These are phyloP conservation scores for Hippocampus barbouri DNA, from an alignment of 2,113 vertebrate species.

Conservation along the genomic window DNA sequence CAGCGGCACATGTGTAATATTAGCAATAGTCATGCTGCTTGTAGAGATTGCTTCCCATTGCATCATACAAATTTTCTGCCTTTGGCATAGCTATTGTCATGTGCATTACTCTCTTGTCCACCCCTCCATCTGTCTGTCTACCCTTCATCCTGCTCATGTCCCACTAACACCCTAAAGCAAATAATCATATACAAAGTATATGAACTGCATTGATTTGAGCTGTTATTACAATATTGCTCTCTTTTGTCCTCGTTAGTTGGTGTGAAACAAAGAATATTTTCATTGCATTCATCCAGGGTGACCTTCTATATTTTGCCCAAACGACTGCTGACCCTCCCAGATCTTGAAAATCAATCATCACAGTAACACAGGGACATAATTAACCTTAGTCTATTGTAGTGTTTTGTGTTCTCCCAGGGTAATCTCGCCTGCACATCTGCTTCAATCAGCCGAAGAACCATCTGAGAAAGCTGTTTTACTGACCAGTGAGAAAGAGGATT, in stretches of 20 bases:
- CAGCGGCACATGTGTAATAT: too few relatives aligned
- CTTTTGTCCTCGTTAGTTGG: not conserved
- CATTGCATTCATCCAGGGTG: conserved; percentile 1
- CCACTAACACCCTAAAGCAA: not conserved
- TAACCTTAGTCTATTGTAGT: not conserved
- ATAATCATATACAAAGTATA: not conserved
- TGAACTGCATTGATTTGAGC: not conserved
- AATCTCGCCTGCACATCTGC: not conserved
- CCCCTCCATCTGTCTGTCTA: not conserved
- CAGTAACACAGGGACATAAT: not conserved
- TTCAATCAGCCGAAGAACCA: not conserved
- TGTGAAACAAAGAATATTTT: not conserved
- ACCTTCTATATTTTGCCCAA: conserved; percentile 1
- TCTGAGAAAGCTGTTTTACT: not conserved
- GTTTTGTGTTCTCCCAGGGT: not conserved
- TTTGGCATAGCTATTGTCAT: not conserved
- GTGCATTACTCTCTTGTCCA: not conserved
- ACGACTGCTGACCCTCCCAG: not conserved
- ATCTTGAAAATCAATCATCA: conserved; percentile 12
- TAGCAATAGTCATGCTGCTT: not conserved
- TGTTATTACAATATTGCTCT: not conserved
- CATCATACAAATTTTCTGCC: not conserved
- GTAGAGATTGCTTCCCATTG: not conserved
- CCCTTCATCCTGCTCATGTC: not conserved
- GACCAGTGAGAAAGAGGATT: not conserved